Percentiles rank a stretch among this genome's conserved stretches.
Conservation (phyloP, 1,140 invertebrate genomes). For the Acromyrmex echinatior region DNA sequence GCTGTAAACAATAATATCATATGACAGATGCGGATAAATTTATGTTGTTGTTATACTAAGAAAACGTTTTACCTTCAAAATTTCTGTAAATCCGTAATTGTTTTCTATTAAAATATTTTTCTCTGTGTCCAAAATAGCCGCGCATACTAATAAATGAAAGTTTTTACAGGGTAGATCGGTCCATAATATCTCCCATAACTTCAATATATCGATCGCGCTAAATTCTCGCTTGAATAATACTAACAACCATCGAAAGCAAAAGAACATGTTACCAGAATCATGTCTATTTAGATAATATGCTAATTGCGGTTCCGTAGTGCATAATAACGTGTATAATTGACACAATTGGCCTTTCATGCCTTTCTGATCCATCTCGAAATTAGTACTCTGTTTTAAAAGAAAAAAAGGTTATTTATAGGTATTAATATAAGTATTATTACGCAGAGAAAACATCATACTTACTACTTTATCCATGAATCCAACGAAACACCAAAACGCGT, state of each 20-base stretch:
- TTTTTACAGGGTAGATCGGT: constrained; percentile 96
- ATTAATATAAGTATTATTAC: neutral
- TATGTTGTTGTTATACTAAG: neutral
- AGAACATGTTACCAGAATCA: constrained; percentile 99
- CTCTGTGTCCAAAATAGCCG: constrained; percentile 96
- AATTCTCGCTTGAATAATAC: constrained; percentile 95
- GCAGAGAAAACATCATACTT: constrained; percentile 80
- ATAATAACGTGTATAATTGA: constrained; percentile 94
- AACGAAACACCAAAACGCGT: constrained; percentile 99
- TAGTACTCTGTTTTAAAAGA: constrained; percentile 89
- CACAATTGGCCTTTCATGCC: constrained; percentile 97
- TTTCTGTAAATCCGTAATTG: constrained; percentile 97
- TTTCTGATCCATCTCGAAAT: constrained; percentile 99
- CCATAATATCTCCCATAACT: constrained; percentile 95
- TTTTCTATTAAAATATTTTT: constrained; percentile 95
- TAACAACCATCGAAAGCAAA: constrained; percentile 98
- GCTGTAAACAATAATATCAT: constrained; percentile 88
- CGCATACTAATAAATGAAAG: constrained; percentile 96
- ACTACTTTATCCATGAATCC: constrained; percentile 99
- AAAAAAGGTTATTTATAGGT: neutral
- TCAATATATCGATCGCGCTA: constrained; percentile 91
- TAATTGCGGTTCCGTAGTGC: constrained; percentile 94
- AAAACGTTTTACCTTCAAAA: constrained; percentile 92
- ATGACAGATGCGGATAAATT: constrained; percentile 14
- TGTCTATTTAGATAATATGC: constrained; percentile 95